phyloP scores from a whole-genome alignment of 2,797 vertebrate genomes.

The Sphenodon punctatus region DNA sequence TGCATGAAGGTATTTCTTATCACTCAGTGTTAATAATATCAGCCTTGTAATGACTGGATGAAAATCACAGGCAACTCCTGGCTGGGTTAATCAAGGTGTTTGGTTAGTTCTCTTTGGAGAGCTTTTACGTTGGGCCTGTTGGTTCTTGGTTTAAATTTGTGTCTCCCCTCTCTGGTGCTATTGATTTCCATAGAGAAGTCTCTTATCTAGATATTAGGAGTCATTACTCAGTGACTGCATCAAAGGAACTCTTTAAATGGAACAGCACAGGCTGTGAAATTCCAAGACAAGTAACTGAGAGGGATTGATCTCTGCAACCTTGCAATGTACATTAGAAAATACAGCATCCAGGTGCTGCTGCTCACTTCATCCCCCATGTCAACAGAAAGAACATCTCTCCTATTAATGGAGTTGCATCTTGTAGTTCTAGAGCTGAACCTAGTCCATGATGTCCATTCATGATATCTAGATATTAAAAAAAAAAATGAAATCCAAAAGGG shows the following conservation, averaged over 20 bases:
- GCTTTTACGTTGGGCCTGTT: not conserved
- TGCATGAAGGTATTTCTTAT: not conserved
- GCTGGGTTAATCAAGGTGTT: not conserved
- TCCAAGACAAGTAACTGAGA: not conserved
- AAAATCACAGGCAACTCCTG: not conserved
- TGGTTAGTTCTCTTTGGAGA: not conserved
- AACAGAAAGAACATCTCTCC: not conserved
- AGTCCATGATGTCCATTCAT: no score
- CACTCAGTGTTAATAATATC: not conserved
- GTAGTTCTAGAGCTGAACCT: not conserved
- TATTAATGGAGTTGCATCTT: fast-evolving
- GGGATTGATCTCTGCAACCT: no score
- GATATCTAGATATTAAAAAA: not conserved
- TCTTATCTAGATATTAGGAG: not conserved
- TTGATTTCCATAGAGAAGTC: not conserved
- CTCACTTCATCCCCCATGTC: not conserved
- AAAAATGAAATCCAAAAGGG: not conserved
- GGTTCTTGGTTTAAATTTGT: not conserved
- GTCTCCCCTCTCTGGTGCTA: fast-evolving
- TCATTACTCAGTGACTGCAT: not conserved
- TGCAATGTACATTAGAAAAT: no score
- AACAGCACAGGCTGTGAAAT: not conserved
- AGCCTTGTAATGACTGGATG: not conserved
- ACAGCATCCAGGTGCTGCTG: not conserved
- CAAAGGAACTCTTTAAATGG: not conserved